phyloP scores from a whole-genome alignment of 2,113 vertebrate genomes.

The Arenaria interpres region DNA sequence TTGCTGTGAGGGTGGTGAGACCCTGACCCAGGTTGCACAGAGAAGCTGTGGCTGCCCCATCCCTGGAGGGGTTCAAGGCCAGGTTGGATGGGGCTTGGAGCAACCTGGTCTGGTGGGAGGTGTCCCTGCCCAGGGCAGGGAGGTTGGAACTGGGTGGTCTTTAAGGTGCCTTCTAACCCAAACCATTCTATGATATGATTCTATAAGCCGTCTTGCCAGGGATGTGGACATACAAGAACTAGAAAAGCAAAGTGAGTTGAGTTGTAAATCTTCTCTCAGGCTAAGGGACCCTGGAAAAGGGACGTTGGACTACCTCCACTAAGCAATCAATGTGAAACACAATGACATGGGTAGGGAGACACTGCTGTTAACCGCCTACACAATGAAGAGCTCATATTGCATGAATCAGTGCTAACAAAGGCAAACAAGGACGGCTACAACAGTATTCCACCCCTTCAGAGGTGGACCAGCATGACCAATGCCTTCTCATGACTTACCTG shows the following conservation, averaged over 20 bases:
- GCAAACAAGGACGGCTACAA: background rate
- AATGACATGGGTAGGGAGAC: rapidly evolving
- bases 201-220: background rate
- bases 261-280: background rate
- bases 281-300: background rate
- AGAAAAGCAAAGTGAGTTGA: background rate
- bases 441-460: background rate
- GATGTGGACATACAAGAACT: rapidly evolving
- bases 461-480: background rate
- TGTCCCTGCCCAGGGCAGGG: too few relatives aligned
- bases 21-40: too few relatives aligned
- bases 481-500: background rate
- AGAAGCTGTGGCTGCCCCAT: too few relatives aligned
- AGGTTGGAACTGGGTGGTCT: too few relatives aligned
- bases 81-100: too few relatives aligned
- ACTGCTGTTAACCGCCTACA: background rate
- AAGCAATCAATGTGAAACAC: background rate
- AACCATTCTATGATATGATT: too few relatives aligned
- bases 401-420: background rate
- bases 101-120: too few relatives aligned
- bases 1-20: too few relatives aligned
- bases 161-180: too few relatives aligned
- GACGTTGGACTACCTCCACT: background rate
- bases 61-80: too few relatives aligned
- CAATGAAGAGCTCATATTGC: background rate